Conservation (phyloP, 2,113 vertebrate species). For the Ariopsis seemanni region DNA sequence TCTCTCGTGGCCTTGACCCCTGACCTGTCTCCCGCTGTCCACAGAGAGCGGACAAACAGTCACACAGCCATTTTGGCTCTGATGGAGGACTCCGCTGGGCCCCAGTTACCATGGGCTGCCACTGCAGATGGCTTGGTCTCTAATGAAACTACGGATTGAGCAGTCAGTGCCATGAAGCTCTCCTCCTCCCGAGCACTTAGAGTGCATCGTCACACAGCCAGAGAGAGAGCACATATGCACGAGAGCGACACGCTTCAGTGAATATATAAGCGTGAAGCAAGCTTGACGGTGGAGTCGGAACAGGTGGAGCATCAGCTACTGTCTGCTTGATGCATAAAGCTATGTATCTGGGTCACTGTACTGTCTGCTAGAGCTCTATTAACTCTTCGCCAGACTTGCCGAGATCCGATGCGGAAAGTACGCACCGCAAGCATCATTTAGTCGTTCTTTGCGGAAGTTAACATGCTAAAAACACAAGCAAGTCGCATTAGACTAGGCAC, state of each 20-base stretch:
- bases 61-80: slow-evolving; percentile 65
- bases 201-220: slow-evolving; percentile 50
- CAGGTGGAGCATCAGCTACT: slow-evolving; percentile 26
- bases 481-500: not conserved
- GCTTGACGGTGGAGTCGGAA: slow-evolving; percentile 21
- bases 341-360: slow-evolving; percentile 22
- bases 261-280: slow-evolving; percentile 25
- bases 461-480: slow-evolving; percentile 1
- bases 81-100: slow-evolving; percentile 63
- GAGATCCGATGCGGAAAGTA: not conserved
- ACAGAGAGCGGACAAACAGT: slow-evolving; percentile 31
- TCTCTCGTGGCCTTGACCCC: slow-evolving; percentile 49
- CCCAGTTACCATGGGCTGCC: slow-evolving; percentile 61
- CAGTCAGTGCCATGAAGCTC: slow-evolving; percentile 66
- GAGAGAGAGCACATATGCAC: slow-evolving; percentile 8
- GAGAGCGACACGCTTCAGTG: slow-evolving; percentile 3
- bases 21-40: slow-evolving; percentile 31
- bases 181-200: slow-evolving; percentile 46
- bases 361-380: slow-evolving; percentile 20
- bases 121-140: slow-evolving; percentile 59
- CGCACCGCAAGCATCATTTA: not conserved
- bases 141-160: slow-evolving; percentile 79
- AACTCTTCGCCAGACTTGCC: not conserved
- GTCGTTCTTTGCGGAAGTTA: not conserved
- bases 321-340: slow-evolving; percentile 1